phyloP scores from a whole-genome alignment of 1,140 invertebrate species.

The Micrasema longulum region DNA sequence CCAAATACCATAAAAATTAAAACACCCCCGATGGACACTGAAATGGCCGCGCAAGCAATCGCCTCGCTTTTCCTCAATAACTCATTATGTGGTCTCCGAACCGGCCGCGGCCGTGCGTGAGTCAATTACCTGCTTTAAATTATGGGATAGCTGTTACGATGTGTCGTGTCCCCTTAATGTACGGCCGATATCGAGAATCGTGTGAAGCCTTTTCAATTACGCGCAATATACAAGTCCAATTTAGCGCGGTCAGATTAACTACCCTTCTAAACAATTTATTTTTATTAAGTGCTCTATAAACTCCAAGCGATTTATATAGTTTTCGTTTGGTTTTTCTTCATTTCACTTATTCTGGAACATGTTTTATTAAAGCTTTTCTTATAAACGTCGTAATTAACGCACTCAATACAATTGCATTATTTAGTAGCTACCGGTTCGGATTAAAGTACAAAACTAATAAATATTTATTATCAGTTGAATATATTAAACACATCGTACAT shows the following conservation, averaged over 20 bases:
- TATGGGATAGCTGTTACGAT: conserved; percentile 34
- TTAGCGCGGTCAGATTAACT: conserved; percentile 4
- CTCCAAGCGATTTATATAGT: too few species aligned
- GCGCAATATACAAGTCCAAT: conserved; percentile 21
- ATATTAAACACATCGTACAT: too few species aligned
- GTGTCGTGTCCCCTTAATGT: conserved; percentile 34
- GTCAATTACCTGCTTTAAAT: conserved; percentile 42
- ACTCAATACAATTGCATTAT: too few species aligned
- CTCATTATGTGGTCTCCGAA: conserved; percentile 36
- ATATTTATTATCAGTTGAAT: too few species aligned
- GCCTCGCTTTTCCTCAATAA: conserved; percentile 43
- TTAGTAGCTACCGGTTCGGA: too few species aligned
- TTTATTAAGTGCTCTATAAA: too few species aligned
- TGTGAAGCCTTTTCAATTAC: conserved; percentile 29
- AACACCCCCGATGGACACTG: conserved; percentile 13
- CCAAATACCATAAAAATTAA: conserved; percentile 36
- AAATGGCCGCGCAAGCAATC: conserved; percentile 30
- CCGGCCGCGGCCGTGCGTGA: conserved; percentile 34
- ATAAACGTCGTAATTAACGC: too few species aligned
- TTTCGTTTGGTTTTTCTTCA: too few species aligned
- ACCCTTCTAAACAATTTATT: too few species aligned
- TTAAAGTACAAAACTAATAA: too few species aligned
- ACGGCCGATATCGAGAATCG: conserved; percentile 12
- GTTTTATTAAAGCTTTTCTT: too few species aligned
- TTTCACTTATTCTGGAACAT: too few species aligned